phyloP scores from a whole-genome alignment of 2,797 vertebrate genomes.

The Poeciliopsis infans region DNA sequence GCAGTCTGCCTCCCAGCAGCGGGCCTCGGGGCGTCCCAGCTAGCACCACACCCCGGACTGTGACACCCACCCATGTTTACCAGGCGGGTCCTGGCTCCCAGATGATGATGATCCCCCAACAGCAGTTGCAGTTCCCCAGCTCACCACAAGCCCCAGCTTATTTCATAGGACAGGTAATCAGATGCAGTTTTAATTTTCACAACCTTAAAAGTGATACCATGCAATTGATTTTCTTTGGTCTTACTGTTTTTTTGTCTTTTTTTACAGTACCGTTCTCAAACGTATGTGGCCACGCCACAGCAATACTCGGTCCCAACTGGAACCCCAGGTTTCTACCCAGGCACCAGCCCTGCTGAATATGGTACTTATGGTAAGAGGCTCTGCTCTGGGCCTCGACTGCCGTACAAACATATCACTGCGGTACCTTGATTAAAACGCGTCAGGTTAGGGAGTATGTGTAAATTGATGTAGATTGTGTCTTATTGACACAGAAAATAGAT shows the following conservation, averaged over 20 bases:
- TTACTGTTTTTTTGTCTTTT: neutral
- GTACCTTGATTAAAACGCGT: neutral
- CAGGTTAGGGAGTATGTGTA: neutral
- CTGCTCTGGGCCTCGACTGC: conserved; percentile 64
- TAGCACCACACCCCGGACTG: conserved; percentile 87
- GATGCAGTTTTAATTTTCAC: neutral
- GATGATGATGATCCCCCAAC: conserved; percentile 96
- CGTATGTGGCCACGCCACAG: conserved; percentile 91
- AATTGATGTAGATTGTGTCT: no score
- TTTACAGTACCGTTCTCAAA: conserved; percentile 83
- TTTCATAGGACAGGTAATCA: conserved; percentile 92
- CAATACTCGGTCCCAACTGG: conserved; percentile 92
- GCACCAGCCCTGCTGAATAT: conserved; percentile 93
- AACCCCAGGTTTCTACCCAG: conserved; percentile 91
- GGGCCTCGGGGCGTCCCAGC: conserved; percentile 86
- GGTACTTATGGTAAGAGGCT: conserved; percentile 90
- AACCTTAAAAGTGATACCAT: neutral
- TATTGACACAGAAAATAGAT: no score
- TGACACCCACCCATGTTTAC: conserved; percentile 93
- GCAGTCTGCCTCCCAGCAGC: conserved; percentile 87
- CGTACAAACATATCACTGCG: conserved; percentile 22
- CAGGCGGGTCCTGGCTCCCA: conserved; percentile 88
- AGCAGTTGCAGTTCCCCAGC: conserved; percentile 89
- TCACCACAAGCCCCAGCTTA: conserved; percentile 89
- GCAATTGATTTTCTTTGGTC: neutral